A percentile compares a stretch with the other conserved stretches of the same genome.
These are phyloP conservation scores for Meriones unguiculatus DNA, from an alignment of 2,113 vertebrate species.

Conservation along the genomic window DNA sequence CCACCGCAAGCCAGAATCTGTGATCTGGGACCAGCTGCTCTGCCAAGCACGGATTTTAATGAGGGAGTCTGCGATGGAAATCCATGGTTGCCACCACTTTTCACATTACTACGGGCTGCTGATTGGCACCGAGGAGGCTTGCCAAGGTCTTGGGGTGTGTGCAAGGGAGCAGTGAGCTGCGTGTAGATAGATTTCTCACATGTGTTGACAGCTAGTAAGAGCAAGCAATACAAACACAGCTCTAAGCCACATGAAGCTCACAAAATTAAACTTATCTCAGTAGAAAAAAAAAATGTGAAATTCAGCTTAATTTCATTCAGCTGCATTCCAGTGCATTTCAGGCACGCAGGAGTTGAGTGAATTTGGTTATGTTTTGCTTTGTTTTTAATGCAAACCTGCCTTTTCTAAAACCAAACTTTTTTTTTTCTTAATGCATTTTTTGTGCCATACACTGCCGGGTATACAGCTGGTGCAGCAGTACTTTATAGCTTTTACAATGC, in stretches of 20 bases:
- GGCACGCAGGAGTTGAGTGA: not conserved
- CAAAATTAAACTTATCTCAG: constrained; percentile 60
- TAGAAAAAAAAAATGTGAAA: constrained; percentile 53
- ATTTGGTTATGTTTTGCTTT: constrained; percentile 12
- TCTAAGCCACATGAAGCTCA: constrained; percentile 22
- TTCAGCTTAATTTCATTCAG: constrained; percentile 59
- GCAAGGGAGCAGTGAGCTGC: constrained; percentile 46
- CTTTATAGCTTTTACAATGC: not conserved
- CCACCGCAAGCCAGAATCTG: constrained; percentile 1
- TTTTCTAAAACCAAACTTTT: constrained; percentile 47
- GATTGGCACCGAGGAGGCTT: constrained; percentile 60
- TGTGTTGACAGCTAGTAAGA: constrained; percentile 36
- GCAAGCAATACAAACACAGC: constrained; percentile 26
- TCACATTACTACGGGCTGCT: constrained; percentile 31
- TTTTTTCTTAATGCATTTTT: not conserved
- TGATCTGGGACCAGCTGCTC: constrained; percentile 67
- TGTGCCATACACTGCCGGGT: fast-evolving
- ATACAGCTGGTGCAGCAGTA: not conserved
- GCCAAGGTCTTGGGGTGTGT: constrained; percentile 43
- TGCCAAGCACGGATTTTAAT: constrained; percentile 69
- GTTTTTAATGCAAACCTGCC: constrained; percentile 31
- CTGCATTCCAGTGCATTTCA: constrained; percentile 11
- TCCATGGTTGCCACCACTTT: constrained; percentile 6
- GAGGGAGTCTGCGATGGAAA: constrained; percentile 52
- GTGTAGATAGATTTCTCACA: not conserved